Base-by-base conservation (phyloP, 2,113 vertebrate species). In the Entosphenus tridentatus region DNA sequence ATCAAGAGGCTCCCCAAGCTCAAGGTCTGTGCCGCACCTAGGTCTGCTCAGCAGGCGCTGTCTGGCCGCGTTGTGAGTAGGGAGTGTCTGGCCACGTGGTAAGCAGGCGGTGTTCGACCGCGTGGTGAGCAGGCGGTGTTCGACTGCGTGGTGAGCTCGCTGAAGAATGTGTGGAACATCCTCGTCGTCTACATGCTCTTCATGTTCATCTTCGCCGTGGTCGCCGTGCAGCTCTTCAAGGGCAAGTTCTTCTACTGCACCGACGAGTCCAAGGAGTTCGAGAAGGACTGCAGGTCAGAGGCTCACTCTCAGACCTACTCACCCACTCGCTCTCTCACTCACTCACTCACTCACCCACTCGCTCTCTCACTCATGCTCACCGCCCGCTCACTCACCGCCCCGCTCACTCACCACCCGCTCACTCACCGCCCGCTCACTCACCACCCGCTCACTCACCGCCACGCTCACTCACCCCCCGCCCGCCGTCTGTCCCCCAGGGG, bases 201-300 rank as follows among this genome's bases (percentile, higher is more conserved):
- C 82, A 96, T 96, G 92, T 93, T 96, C 81, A 96, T 96, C 75
- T 96, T 96, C 10, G 90, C 89, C 0, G 92, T 96, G 76, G 89
- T 96, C 9, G 92, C 92, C 0, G 92, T 96, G 69, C 92, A 96
- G 77, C 89, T 96, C 73, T 96, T 96, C 81, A 96, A 96, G 76
- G 92, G 92, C 12, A 88, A 89, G 70, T 96, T 96, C 73, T 96
- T 96, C 78, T 96, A 87, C 78, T 95, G 92, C 80, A 93, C 92
- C 0, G 92, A 96, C 0, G 88, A 92, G 74, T 96, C 92, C 3
- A 96, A 96, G 78, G 84, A 86, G 69, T 81, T 93, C 77, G 80
- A 95, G 80, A 86, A 85, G 76, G 90, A 96, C 77, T 96, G 92
- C 88, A 87, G 88, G 92, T 96, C 78, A 8, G 8, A 56, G 39